Evolutionary conservation across 2,113 vertebrate genomes (phyloP).

Genomic region (Etheostoma cragini): DNA sequence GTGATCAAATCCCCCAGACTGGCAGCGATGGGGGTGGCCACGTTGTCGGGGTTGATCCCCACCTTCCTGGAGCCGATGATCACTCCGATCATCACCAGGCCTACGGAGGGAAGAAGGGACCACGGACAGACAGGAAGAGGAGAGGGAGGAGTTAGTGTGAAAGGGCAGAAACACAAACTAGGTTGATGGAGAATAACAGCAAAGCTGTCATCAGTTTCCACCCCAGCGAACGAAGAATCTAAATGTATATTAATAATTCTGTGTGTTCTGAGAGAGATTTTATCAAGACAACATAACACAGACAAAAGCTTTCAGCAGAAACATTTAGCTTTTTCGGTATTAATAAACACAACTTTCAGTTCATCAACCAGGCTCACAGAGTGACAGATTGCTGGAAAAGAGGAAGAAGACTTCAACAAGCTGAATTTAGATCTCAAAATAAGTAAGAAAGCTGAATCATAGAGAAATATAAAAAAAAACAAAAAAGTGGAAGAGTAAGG

Average conservation of each 20-base stretch:
- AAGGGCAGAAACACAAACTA: not conserved
- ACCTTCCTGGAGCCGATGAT: constrained; percentile 92
- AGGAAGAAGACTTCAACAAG: not conserved
- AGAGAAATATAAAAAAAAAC: not conserved
- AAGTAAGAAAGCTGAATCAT: not conserved
- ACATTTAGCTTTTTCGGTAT: not conserved
- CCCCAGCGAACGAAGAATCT: not conserved
- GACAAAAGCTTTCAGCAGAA: not conserved
- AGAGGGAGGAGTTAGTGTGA: not conserved
- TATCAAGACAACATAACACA: not conserved
- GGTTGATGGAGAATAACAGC: not conserved
- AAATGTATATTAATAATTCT: not conserved
- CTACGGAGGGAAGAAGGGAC: constrained; percentile 68
- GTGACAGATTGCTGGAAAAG: not conserved
- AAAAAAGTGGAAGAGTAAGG: no score
- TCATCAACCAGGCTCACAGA: not conserved
- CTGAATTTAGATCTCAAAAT: not conserved
- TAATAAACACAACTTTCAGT: constrained; percentile 4
- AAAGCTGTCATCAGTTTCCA: not conserved
- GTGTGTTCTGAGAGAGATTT: constrained; percentile 4
- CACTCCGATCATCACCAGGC: constrained; percentile 93
- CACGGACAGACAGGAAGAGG: not conserved
- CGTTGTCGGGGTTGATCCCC: constrained; percentile 97
- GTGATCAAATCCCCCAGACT: constrained; percentile 97
- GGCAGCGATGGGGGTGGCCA: constrained; percentile 97